phyloP scores from a whole-genome alignment of 2,888 invertebrate genomes.

The Cryptocheilus praepositus region DNA sequence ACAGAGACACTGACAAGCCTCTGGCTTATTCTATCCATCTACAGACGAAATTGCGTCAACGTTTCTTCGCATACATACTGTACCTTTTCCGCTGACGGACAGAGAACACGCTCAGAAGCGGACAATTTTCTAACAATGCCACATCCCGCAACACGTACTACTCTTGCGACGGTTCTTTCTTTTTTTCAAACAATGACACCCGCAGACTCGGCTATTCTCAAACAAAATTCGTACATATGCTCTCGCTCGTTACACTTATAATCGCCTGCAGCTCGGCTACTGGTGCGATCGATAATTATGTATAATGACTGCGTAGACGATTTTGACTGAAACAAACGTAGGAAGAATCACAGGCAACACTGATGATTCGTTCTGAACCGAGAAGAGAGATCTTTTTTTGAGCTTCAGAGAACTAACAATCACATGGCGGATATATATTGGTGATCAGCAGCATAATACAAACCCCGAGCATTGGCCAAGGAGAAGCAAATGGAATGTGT shows the following conservation, averaged over 20 bases:
- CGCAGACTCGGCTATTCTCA: background rate
- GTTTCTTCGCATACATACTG: too few species aligned
- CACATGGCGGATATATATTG: conserved; percentile 55
- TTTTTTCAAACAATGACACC: too few species aligned
- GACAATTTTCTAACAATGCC: too few species aligned
- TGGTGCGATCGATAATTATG: conserved; percentile 19
- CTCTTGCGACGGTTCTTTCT: too few species aligned
- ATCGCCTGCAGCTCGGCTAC: too few species aligned
- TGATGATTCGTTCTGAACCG: conserved; percentile 16
- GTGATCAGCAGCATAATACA: conserved; percentile 69
- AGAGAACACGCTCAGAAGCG: too few species aligned
- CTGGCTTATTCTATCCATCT: too few species aligned
- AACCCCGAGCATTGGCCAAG: conserved; percentile 69
- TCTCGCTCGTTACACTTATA: background rate
- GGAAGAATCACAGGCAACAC: conserved; percentile 27
- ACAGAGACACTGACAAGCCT: too few species aligned
- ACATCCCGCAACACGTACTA: too few species aligned
- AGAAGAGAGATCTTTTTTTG: conserved; percentile 10
- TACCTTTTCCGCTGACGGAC: too few species aligned
- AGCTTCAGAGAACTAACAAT: conserved; percentile 27
- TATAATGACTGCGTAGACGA: conserved; percentile 27
- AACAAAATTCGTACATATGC: conserved; percentile 1
- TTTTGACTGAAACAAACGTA: conserved; percentile 29
- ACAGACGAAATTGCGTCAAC: too few species aligned
- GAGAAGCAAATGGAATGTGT: conserved; percentile 69